Evolutionary conservation across 2,888 invertebrate genomes (phyloP).

Genomic region (Onchidella celtica): DNA sequence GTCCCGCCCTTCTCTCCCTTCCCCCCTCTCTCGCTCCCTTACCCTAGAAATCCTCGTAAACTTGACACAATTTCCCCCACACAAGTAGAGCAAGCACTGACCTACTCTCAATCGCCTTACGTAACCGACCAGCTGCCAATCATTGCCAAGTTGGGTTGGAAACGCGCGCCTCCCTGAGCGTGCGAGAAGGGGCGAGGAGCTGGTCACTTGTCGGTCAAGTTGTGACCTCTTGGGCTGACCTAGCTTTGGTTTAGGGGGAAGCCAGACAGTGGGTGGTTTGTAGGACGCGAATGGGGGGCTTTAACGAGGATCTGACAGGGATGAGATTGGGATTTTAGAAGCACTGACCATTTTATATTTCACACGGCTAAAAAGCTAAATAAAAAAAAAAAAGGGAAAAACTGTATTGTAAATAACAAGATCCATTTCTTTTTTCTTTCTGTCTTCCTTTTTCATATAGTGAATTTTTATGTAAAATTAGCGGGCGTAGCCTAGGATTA

Average conservation of each 20-base stretch:
- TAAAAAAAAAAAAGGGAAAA: neutral
- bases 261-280: neutral
- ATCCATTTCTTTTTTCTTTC: neutral
- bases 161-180: too few relatives aligned
- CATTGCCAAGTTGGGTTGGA: too few relatives aligned
- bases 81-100: neutral
- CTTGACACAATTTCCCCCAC: neutral
- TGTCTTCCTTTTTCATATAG: neutral
- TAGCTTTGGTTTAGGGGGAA: neutral
- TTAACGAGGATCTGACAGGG: neutral
- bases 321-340: neutral
- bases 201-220: slow-evolving; percentile 19
- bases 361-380: too few relatives aligned
- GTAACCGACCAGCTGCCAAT: neutral
- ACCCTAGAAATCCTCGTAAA: neutral
- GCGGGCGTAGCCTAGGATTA: too few relatives aligned
- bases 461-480: too few relatives aligned
- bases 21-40: neutral
- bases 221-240: slow-evolving; percentile 20
- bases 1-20: too few relatives aligned
- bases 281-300: too few relatives aligned
- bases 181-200: slow-evolving; percentile 5
- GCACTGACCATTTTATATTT: too few relatives aligned
- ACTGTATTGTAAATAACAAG: neutral
- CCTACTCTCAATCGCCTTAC: neutral